A percentile compares a stretch with the other conserved stretches of the same genome.
Evolutionary conservation across 2,797 vertebrate species (phyloP).

Genomic region (Sylvilagus floridanus): DNA sequence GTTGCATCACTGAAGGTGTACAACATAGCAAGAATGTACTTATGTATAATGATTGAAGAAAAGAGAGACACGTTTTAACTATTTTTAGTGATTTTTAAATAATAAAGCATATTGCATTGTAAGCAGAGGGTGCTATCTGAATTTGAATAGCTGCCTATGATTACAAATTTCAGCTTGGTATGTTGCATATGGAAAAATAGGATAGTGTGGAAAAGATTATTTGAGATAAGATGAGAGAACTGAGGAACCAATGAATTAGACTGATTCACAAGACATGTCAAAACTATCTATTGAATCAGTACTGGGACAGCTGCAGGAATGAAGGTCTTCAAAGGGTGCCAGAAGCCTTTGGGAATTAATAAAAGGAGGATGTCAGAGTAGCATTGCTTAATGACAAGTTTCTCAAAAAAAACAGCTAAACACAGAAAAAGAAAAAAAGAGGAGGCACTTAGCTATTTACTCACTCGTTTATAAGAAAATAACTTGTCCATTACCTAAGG

Average conservation of each 20-base stretch:
- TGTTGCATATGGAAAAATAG: neutral
- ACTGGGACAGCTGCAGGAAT: neutral
- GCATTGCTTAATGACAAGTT: neutral
- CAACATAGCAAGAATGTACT: neutral
- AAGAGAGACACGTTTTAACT: neutral
- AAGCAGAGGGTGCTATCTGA: neutral
- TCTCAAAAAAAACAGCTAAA: neutral
- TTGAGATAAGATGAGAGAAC: neutral
- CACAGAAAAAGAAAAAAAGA: neutral
- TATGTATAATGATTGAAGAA: neutral
- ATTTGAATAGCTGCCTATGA: neutral
- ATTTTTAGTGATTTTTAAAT: neutral
- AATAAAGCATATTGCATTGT: neutral
- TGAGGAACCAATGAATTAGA: neutral
- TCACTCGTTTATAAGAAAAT: neutral
- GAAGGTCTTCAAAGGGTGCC: neutral
- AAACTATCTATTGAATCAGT: neutral
- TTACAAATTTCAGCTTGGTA: neutral
- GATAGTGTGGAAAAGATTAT: neutral
- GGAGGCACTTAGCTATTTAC: neutral
- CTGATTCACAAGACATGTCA: neutral
- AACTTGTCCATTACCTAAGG: accelerated
- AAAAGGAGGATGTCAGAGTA: neutral
- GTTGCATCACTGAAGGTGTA: neutral
- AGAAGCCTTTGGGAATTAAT: neutral